Evolutionary conservation across 1,140 invertebrate genomes (phyloP), one percentile per base, ranked within the genome.

Genomic region (Panagrolaimus sp.): DNA sequence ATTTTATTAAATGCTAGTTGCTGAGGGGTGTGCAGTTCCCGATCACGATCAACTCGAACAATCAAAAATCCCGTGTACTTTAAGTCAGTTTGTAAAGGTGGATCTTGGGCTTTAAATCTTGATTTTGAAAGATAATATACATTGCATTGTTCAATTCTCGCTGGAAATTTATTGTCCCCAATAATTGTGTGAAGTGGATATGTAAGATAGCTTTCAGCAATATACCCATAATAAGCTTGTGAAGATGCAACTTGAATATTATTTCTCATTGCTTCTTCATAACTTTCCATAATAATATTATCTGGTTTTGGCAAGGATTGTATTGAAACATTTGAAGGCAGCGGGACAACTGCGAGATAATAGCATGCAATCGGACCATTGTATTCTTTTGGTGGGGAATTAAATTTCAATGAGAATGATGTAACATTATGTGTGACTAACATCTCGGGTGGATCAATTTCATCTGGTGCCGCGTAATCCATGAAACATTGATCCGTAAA

Each of bases 61-160:
- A 82, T 83, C 11, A 82, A 62, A 64, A 80, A 82, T 25, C 80
- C 80, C 1, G 80, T 82, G 67, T 82, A 82, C 63, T 82, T 82
- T 9, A 82, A 57, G 9, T 76, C 78, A 8, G 71, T 48, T 48
- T 71, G 69, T 11, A 82, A 64, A 7, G 80, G 74, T 13, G 73
- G 66, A 63, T 82, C 80, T 51, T 76, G 73, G 1, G 82, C 67
- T 47, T 73, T 72, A 47, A 81, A 74, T 66, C 81, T 62, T 38
- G 31, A 38, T 38, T 38, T 38, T 38, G 74, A 74, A 9, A 83
- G 61, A 71, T 82, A 82, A 11, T 65, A 70, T 11, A 82, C 73
- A 71, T 76, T 82, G 67, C 81, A 83, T 4, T 70, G 76, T n/a
- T 74, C 69, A 20, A 71, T 66, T 8, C 75, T 77, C 8, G 48